Percentiles rank a stretch among this genome's conserved stretches.
These are phyloP conservation scores for Drosophila murphyi DNA, from an alignment of 1,140 invertebrate genomes.

Conservation along the genomic window DNA sequence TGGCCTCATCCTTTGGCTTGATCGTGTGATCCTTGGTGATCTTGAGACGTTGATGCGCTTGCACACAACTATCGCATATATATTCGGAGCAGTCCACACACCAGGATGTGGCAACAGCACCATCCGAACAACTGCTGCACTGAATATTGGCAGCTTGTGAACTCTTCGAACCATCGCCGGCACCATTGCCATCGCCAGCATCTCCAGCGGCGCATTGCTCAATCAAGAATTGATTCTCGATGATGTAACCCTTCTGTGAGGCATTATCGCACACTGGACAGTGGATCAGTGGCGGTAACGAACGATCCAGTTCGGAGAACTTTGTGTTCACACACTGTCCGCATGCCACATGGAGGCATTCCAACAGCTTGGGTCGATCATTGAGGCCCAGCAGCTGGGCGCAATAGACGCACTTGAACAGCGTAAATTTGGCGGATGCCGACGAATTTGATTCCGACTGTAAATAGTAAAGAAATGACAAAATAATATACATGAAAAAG, in stretches of 20 bases:
- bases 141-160: conserved; percentile 62
- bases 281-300: conserved; percentile 83
- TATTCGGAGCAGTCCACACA: conserved; percentile 95
- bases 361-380: conserved; percentile 91
- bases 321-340: conserved; percentile 90
- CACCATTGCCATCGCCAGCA: conserved; percentile 70
- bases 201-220: conserved; percentile 85
- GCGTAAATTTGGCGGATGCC: conserved; percentile 84
- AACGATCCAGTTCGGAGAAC: conserved; percentile 87
- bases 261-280: conserved; percentile 88
- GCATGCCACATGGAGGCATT: conserved; percentile 94
- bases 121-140: conserved; percentile 94
- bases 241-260: conserved; percentile 87
- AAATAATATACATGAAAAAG: no score
- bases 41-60: conserved; percentile 90
- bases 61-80: conserved; percentile 95
- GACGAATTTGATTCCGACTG: conserved; percentile 82
- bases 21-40: conserved; percentile 97
- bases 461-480: conserved; percentile 16
- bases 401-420: conserved; percentile 88
- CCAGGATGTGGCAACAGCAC: conserved; percentile 92
- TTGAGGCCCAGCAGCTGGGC: conserved; percentile 86
- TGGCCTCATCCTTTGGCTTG: conserved; percentile 92
- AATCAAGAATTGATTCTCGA: conserved; percentile 91
- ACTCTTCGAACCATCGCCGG: conserved; percentile 54